A percentile compares a stretch with the other conserved stretches of the same genome.
phyloP scores from a whole-genome alignment of 1,140 invertebrate species.

The Diabrotica undecimpunctata region DNA sequence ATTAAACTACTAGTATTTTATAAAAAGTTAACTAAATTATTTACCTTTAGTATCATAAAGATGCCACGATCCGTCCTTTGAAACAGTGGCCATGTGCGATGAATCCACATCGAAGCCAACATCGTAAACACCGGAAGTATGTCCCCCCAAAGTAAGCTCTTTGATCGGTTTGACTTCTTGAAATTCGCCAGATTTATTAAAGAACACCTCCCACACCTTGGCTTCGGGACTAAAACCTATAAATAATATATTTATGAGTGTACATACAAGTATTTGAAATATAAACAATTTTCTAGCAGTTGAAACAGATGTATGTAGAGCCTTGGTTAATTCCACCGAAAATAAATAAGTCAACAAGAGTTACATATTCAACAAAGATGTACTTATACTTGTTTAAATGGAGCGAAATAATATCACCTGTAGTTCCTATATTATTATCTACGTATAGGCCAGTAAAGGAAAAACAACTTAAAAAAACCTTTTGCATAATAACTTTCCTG shows the following conservation, averaged over 20 bases:
- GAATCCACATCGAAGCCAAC: constrained; percentile 79
- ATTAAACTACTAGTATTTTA: not conserved
- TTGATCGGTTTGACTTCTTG: constrained; percentile 72
- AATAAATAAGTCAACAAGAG: too few species aligned
- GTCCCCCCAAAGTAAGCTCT: constrained; percentile 67
- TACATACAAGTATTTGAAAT: not conserved
- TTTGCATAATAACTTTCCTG: too few species aligned
- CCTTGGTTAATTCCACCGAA: too few species aligned
- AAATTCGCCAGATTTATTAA: constrained; percentile 71
- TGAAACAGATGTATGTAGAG: too few species aligned
- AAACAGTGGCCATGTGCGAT: constrained; percentile 76
- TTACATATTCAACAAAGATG: too few species aligned
- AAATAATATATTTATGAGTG: not conserved
- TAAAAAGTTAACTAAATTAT: not conserved
- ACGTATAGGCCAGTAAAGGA: too few species aligned
- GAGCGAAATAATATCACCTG: too few species aligned
- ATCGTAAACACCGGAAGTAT: constrained; percentile 76
- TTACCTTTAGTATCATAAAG: constrained; percentile 80
- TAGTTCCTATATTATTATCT: too few species aligned
- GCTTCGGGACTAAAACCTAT: constrained; percentile 83
- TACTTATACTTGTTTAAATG: too few species aligned
- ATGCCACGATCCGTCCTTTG: constrained; percentile 85
- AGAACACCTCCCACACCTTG: constrained; percentile 80
- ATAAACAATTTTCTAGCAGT: not conserved
- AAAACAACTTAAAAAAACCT: too few species aligned